Conservation (phyloP, 2,113 vertebrate genomes). For the Dasyornis broadbenti region DNA sequence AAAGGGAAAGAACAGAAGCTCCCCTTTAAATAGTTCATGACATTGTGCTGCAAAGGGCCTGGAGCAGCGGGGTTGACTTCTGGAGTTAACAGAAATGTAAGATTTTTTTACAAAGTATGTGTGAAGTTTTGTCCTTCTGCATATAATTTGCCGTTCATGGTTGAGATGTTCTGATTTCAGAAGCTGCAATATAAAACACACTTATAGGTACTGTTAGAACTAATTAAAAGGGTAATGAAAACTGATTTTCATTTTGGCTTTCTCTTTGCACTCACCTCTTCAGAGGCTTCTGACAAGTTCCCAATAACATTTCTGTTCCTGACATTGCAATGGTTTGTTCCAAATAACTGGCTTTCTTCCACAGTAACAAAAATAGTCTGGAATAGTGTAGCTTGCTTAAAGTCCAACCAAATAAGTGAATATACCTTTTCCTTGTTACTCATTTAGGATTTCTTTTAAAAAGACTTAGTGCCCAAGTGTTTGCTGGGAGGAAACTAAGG, state of each 20-base stretch:
- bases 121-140: neutral
- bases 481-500: neutral
- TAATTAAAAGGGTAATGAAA: conserved; percentile 8
- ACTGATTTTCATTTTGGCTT: neutral
- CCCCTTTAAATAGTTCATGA: neutral
- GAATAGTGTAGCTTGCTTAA: neutral
- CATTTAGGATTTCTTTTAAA: neutral
- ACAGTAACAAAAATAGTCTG: neutral
- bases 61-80: neutral
- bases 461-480: neutral
- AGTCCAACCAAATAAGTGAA: neutral
- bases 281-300: neutral
- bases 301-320: neutral
- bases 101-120: neutral
- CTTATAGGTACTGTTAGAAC: neutral
- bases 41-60: neutral
- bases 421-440: neutral
- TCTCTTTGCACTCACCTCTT: neutral
- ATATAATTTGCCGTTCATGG: neutral
- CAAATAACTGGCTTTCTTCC: neutral
- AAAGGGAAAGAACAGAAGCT: neutral
- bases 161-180: too few species aligned
- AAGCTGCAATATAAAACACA: too few species aligned
- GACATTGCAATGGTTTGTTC: neutral
- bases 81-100: neutral